Conservation (phyloP, 2,113 vertebrate genomes). For the Aplodontia rufa region DNA sequence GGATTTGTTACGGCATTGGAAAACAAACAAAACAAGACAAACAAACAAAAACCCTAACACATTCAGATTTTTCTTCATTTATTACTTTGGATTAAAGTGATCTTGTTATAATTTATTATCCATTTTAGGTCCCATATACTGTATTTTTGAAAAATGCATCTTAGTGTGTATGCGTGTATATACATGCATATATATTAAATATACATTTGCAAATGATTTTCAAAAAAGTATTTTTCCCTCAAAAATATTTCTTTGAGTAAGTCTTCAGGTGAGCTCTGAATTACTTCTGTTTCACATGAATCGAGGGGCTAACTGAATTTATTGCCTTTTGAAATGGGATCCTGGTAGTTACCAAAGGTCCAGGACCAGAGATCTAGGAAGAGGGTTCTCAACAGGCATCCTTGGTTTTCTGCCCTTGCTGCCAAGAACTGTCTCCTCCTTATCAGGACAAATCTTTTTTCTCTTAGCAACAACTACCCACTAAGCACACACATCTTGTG, state of each 20-base stretch:
- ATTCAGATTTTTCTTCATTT: neutral
- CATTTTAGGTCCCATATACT: neutral
- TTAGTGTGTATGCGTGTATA: neutral
- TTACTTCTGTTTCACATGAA: constrained; percentile 11
- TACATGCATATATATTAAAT: neutral
- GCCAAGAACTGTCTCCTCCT: neutral
- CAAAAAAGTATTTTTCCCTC: neutral
- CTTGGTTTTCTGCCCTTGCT: neutral
- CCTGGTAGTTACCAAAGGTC: neutral
- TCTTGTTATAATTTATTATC: neutral
- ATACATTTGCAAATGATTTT: neutral
- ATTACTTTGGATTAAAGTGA: neutral
- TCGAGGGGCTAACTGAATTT: neutral
- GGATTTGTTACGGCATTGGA: neutral
- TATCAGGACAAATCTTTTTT: neutral
- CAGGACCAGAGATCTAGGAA: neutral
- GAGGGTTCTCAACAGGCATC: neutral
- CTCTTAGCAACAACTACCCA: neutral
- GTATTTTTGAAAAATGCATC: neutral
- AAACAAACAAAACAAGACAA: neutral
- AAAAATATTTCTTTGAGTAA: neutral
- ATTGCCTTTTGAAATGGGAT: neutral
- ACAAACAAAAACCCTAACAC: neutral
- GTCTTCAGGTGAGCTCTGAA: neutral
- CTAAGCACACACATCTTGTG: neutral